phyloP scores from a whole-genome alignment of 64 coral and sea anemone species.

The Actinia equina region DNA sequence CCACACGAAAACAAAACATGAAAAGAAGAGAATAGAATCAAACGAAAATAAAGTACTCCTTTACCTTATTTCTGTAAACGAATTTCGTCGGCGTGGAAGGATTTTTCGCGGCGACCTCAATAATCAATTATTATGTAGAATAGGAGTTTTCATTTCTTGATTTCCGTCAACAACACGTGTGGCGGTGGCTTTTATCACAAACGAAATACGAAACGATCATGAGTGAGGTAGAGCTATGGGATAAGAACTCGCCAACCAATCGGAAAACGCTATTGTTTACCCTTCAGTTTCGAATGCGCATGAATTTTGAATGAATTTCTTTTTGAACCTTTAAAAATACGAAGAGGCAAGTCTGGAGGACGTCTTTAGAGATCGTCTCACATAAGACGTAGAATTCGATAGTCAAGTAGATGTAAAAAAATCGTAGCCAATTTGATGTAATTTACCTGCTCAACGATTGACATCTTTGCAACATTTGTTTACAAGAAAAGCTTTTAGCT shows the following conservation, averaged over 20 bases:
- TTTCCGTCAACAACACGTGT: slow-evolving; percentile 14
- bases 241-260: not conserved
- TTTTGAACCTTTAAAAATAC: not conserved
- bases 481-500: not conserved
- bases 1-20: not conserved
- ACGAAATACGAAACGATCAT: slow-evolving; percentile 14
- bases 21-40: not conserved
- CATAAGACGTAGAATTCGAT: not conserved
- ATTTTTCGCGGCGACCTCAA: not conserved
- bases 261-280: not conserved
- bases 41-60: not conserved
- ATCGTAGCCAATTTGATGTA: not conserved
- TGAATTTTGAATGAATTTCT: not conserved
- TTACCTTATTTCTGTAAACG: not conserved
- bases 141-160: not conserved
- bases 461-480: not conserved
- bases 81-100: not conserved
- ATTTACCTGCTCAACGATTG: not conserved
- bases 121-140: slow-evolving; percentile 9
- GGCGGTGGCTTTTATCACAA: slow-evolving; percentile 13
- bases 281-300: not conserved
- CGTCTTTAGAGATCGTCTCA: not conserved
- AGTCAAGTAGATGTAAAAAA: not conserved
- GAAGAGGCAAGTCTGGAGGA: not conserved
- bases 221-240: not conserved